Evolutionary conservation across 2,888 invertebrate species (phyloP), one percentile per base, ranked within the genome.

Genomic region (Clunio marinus): DNA sequence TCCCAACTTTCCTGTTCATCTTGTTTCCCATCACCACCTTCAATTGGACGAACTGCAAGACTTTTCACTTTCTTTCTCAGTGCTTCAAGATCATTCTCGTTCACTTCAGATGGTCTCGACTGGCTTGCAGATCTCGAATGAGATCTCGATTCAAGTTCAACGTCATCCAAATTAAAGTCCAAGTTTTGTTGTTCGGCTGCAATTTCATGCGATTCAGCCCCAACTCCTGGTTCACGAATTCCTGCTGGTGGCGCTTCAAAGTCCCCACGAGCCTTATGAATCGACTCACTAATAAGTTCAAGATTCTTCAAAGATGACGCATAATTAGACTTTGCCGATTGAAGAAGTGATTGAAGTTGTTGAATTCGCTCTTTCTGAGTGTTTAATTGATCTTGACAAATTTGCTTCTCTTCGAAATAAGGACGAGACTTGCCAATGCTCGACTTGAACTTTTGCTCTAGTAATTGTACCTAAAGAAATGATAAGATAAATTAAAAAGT

Each of bases 241-340:
- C 79, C 79, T 0, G 77, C 75, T 35, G 79, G 79, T 69, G 73
- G 73, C 60, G 73, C 71, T 10, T 72, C 70, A 4, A 74, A 73
- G 68, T 76, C 76, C 37, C 80, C 78, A 67, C 80, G 75, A 71
- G 76, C 77, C 66, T 77, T 74, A 76, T 94, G 93, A 72, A 94
- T 95, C 75, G 94, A 93, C 79, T 95, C 93, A 7, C 95, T 95
- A 70, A 96, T 96, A 72, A 88, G 86, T 77, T 96, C 96, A 27
- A 96, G 81, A 71, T 88, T 87, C 72, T 88, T 87, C 55, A 96
- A 81, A 0, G 94, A 90, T 70, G 86, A 86, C 1, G 93, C 84
- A 78, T 96, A 96, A 58, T 88, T 85, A 71, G 80, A 82, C 77
- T 96, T 96, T 1, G 92, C 88, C 5, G 71, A 67, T 69, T 75